A percentile compares a stretch with the other conserved stretches of the same genome.
Evolutionary conservation across 2,797 vertebrate genomes (phyloP).

Genomic region (Arctocebus calabarensis): DNA sequence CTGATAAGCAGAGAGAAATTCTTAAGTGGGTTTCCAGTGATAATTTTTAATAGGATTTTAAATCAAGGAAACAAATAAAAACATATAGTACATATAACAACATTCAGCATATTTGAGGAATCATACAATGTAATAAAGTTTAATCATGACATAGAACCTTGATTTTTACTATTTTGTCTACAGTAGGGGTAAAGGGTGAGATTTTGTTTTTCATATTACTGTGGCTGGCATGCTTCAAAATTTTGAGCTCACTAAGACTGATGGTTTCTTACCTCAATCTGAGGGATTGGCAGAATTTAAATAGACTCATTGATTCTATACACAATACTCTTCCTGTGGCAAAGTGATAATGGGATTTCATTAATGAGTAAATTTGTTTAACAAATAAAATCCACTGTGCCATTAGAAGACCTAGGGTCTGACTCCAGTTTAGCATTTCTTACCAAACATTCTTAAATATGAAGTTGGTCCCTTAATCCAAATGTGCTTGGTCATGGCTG

Average conservation of each 20-base stretch:
- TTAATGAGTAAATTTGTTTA: slow-evolving; percentile 80
- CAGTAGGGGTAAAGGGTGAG: slow-evolving; percentile 74
- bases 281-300: slow-evolving; percentile 74
- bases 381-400: slow-evolving; percentile 81
- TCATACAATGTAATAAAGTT: slow-evolving; percentile 81
- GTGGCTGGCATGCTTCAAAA: slow-evolving; percentile 73
- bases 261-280: slow-evolving; percentile 71
- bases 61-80: slow-evolving; percentile 80
- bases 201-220: slow-evolving; percentile 73
- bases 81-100: slow-evolving; percentile 73
- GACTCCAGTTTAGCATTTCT: slow-evolving; percentile 76
- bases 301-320: slow-evolving; percentile 67
- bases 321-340: slow-evolving; percentile 74
- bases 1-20: slow-evolving; percentile 79
- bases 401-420: slow-evolving; percentile 79
- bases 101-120: slow-evolving; percentile 81
- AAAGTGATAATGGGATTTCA: slow-evolving; percentile 83
- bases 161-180: slow-evolving; percentile 83
- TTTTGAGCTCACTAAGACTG: slow-evolving; percentile 77
- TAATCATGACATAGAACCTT: slow-evolving; percentile 84
- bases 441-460: slow-evolving; percentile 82
- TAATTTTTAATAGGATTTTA: slow-evolving; percentile 82
- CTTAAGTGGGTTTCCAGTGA: slow-evolving; percentile 75
- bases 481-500: slow-evolving; percentile 62
- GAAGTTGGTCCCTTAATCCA: slow-evolving; percentile 76